phyloP scores from a whole-genome alignment of 2,888 invertebrate genomes.

The Drosophila picticornis region DNA sequence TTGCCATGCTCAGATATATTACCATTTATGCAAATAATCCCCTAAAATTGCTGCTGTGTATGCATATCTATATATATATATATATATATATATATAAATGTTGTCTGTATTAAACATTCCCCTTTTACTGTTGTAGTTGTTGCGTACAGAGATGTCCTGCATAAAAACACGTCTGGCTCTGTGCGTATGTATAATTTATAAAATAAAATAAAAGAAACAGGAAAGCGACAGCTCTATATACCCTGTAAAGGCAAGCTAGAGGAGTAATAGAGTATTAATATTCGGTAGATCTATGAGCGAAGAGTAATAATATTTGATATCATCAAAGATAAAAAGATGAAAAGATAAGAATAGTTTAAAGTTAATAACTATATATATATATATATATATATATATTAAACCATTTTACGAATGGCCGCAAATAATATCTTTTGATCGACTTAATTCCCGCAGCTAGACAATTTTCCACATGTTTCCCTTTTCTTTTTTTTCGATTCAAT shows the following conservation, averaged over 20 bases:
- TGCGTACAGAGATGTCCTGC: background rate
- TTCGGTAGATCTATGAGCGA: background rate
- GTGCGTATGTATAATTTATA: conserved; percentile 33
- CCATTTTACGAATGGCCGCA: background rate
- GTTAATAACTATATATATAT: background rate
- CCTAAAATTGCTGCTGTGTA: conserved; percentile 22
- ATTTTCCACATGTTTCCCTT: conserved; percentile 17
- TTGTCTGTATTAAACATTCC: conserved; percentile 26
- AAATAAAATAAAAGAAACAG: conserved; percentile 74
- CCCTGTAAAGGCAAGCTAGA: background rate
- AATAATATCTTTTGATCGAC: background rate
- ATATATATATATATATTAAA: too few relatives aligned
- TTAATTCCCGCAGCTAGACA: background rate
- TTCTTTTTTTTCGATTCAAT: conserved; percentile 12
- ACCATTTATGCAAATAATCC: conserved; percentile 17
- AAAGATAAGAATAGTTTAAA: too few relatives aligned
- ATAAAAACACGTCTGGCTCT: conserved; percentile 22
- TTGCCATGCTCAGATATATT: background rate
- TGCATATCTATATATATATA: background rate
- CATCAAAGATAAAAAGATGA: background rate
- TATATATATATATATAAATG: too few relatives aligned
- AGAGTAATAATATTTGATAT: background rate
- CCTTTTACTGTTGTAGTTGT: conserved; percentile 53
- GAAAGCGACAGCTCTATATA: conserved; percentile 19
- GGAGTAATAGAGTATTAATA: background rate